Evolutionary conservation across 2,888 invertebrate species (phyloP), one percentile per base, ranked within the genome.

Genomic region (Myathropa florea): DNA sequence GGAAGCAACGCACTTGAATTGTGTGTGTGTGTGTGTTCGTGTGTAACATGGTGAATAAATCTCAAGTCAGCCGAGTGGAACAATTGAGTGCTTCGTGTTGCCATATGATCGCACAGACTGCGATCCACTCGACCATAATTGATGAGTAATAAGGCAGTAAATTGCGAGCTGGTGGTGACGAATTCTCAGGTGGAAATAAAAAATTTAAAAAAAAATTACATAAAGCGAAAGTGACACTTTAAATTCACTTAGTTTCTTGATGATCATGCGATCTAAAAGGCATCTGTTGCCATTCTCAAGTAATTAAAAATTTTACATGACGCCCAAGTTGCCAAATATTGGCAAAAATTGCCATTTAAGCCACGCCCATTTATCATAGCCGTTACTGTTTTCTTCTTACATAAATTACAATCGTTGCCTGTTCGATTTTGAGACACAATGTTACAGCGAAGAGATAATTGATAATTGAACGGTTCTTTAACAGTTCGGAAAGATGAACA

Each of bases 81-180:
- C 65, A 72, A 65, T 65, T 79, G 79, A 12, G 59, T 30, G 28
- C 30, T 63, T 33, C 21, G 61, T 53, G 14, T 57, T 55, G 21
- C 65, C 14, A 26, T 57, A 57, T 14, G 23, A 57, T 46, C 46
- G 46, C 46, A 46, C 46, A 46, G 46, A 28, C 46, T 53, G 63
- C 55, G 63, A 28, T n/a, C 33, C 33, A 53, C 64, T 70, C 39
- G 65, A 46, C 71, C 59, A 53, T 60, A 79, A 79, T 79, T 79
- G 71, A 72, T 71, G 65, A 79, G 65, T 79, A 79, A 79, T 72
- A 72, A 65, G 72, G 23, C 60, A 65, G 59, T 36, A 71, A 79
- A 79, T 79, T 57, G 72, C 57, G 33, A 60, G 65, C 24, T 30
- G 78, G 33, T 71, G 53, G 68, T 78, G 70, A 78, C 57, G 64